Conservation (phyloP, 2,888 invertebrate genomes). For the Alentia gelatinosa region DNA sequence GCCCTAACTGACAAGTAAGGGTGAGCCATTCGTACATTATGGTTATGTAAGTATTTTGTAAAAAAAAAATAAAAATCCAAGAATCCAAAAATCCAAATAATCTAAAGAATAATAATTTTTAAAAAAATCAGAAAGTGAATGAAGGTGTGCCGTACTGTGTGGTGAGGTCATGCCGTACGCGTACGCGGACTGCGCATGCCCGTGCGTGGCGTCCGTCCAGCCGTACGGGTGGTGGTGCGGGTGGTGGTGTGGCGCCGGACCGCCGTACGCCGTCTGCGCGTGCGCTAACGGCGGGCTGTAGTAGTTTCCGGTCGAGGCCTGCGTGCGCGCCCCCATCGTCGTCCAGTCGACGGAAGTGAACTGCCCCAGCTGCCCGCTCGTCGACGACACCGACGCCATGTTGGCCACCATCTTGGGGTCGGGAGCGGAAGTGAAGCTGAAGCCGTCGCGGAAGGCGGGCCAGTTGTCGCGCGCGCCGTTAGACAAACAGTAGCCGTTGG, state of each 20-base stretch:
- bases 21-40: too few relatives aligned
- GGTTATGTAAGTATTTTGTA: too few relatives aligned
- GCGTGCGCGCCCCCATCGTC: neutral
- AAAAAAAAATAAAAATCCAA: too few relatives aligned
- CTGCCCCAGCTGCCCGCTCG: neutral
- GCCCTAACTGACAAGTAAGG: too few relatives aligned
- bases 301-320: conserved; percentile 21
- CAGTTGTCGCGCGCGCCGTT: conserved; percentile 26
- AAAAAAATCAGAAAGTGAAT: too few relatives aligned
- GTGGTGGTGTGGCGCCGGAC: neutral
- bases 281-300: conserved; percentile 17
- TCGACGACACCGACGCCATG: neutral
- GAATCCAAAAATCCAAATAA: too few relatives aligned
- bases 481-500: conserved; percentile 34
- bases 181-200: conserved; percentile 14
- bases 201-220: conserved; percentile 30
- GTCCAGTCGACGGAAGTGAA: conserved; percentile 20
- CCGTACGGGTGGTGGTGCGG: conserved; percentile 16
- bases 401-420: conserved; percentile 44
- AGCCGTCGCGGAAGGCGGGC: conserved; percentile 7
- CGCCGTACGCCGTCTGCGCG: neutral
- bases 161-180: conserved; percentile 24
- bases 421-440: neutral
- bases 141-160: conserved; percentile 23
- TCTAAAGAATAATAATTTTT: too few relatives aligned